These are phyloP conservation scores for Micromesistius poutassou DNA, from an alignment of 2,797 vertebrate genomes.

Conservation along the genomic window DNA sequence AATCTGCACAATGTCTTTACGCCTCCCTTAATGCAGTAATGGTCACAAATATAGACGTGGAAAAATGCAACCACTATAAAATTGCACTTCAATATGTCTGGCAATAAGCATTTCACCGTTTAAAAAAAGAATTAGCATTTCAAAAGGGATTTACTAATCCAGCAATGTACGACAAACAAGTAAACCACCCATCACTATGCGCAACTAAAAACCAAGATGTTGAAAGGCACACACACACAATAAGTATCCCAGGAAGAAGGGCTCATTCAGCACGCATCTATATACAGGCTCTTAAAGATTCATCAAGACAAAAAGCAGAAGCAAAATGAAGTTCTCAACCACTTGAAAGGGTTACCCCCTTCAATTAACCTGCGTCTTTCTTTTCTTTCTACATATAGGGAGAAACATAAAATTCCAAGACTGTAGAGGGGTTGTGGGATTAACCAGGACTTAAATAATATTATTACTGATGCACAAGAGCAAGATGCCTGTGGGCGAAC, in stretches of 20 bases:
- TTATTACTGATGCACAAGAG: slow-evolving; percentile 12
- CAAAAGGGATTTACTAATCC: slow-evolving; percentile 25
- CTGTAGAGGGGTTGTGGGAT: slow-evolving; percentile 16
- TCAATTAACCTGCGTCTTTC: slow-evolving; percentile 22
- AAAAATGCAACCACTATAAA: background rate
- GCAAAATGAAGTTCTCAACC: slow-evolving; percentile 25
- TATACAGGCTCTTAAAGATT: slow-evolving; percentile 10
- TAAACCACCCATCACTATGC: background rate
- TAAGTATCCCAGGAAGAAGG: background rate
- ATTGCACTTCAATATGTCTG: background rate
- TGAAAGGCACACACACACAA: background rate
- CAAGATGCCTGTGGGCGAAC: slow-evolving; percentile 11
- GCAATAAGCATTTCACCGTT: background rate
- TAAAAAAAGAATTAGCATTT: slow-evolving; percentile 34
- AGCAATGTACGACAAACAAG: background rate
- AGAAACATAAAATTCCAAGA: slow-evolving; percentile 12
- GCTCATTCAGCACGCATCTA: background rate
- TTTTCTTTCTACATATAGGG: background rate
- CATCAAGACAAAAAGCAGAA: background rate
- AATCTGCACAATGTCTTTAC: slow-evolving; percentile 32
- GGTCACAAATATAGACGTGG: background rate
- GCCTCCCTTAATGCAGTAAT: slow-evolving; percentile 11
- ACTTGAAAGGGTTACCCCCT: slow-evolving; percentile 32
- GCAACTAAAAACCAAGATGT: background rate
- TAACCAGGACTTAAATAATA: slow-evolving; percentile 15